Evolutionary conservation across 2,888 invertebrate genomes (phyloP).

Genomic region (Ophion ellenae): DNA sequence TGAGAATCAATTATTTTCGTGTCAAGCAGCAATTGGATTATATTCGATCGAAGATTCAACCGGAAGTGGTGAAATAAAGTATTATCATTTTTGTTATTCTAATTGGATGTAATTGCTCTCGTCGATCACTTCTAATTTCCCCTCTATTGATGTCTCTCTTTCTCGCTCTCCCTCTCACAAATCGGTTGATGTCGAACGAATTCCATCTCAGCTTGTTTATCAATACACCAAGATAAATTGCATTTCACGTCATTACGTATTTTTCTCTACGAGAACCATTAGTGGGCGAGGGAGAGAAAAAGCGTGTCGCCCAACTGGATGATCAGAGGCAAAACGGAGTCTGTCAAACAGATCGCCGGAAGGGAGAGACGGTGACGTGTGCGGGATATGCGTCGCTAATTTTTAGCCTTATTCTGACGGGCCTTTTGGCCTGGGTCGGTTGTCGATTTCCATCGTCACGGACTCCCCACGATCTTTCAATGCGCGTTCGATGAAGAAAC

Average conservation of each 20-base stretch:
- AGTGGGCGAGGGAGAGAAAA: not conserved
- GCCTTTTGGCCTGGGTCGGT: not conserved
- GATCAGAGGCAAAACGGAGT: not conserved
- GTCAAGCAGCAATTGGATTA: not conserved
- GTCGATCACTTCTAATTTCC: not conserved
- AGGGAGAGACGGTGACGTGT: too few species aligned
- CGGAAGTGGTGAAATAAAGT: not conserved
- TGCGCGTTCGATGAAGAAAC: slow-evolving; percentile 7
- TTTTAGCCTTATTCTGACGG: too few species aligned
- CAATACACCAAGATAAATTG: not conserved
- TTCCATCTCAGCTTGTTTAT: not conserved
- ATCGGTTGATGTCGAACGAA: not conserved
- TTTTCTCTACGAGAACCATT: not conserved
- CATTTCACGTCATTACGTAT: not conserved
- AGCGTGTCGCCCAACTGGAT: not conserved
- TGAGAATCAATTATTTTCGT: not conserved
- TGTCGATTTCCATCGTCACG: slow-evolving; percentile 1
- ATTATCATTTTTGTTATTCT: not conserved
- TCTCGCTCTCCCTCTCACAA: not conserved
- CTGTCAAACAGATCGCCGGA: not conserved
- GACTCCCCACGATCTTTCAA: not conserved
- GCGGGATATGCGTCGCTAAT: not conserved
- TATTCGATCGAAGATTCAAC: not conserved
- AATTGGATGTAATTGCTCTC: not conserved
- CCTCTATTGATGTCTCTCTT: not conserved